These are phyloP conservation scores for Upupa epops DNA, from an alignment of 2,113 vertebrate species.

Conservation along the genomic window DNA sequence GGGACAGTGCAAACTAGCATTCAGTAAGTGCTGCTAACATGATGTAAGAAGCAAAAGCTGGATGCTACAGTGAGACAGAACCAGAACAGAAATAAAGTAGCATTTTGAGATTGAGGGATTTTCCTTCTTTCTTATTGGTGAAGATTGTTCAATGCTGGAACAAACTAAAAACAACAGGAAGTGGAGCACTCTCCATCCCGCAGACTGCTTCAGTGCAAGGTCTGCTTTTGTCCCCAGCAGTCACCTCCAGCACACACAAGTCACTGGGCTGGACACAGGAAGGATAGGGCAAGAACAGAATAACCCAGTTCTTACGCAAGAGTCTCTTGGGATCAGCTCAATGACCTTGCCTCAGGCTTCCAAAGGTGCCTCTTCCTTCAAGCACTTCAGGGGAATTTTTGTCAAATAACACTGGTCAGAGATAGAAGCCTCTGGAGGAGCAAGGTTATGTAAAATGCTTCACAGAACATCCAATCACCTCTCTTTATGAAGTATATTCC, in stretches of 20 bases:
- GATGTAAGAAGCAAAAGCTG: not conserved
- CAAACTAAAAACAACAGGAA: not conserved
- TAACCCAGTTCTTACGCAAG: not conserved
- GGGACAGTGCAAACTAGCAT: not conserved
- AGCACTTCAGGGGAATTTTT: not conserved
- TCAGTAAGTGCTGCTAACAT: not conserved
- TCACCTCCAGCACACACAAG: not conserved
- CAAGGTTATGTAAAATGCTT: not conserved
- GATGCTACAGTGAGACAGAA: not conserved
- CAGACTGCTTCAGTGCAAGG: not conserved
- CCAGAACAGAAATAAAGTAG: not conserved
- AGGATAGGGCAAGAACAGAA: not conserved
- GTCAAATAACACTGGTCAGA: not conserved
- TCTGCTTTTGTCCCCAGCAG: not conserved
- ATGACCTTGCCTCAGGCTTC: not conserved
- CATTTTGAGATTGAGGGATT: not conserved
- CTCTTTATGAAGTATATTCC: not conserved
- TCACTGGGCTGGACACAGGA: not conserved
- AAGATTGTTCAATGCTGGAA: not conserved
- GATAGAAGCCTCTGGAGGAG: not conserved
- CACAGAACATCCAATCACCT: not conserved
- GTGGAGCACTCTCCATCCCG: rapidly evolving
- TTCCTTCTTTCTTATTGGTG: not conserved
- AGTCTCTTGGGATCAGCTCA: not conserved
- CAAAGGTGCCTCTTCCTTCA: not conserved